Evolutionary conservation across 1,140 invertebrate genomes (phyloP).

Genomic region (Euborellia annulipes): DNA sequence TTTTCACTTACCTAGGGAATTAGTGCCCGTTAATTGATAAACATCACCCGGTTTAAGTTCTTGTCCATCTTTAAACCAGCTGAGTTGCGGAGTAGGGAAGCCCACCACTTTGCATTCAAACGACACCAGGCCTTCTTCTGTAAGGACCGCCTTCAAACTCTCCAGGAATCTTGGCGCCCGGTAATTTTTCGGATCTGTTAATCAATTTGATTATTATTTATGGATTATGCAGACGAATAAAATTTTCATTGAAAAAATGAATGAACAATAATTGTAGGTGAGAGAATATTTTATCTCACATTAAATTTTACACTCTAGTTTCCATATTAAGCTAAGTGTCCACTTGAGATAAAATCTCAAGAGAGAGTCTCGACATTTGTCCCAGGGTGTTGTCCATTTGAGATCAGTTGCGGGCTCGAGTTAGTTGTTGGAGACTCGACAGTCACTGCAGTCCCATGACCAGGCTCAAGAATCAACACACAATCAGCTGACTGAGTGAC

Average conservation of each 20-base stretch:
- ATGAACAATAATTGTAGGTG: constrained; percentile 7
- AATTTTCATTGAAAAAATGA: constrained; percentile 5
- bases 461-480: too few species aligned
- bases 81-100: constrained; percentile 66
- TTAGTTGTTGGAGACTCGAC: too few species aligned
- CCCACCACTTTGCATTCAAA: constrained; percentile 88
- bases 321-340: too few species aligned
- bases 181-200: constrained; percentile 73
- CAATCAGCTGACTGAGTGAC: too few species aligned
- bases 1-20: constrained; percentile 45
- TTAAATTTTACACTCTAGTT: too few species aligned
- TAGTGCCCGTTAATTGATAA: constrained; percentile 77
- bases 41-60: constrained; percentile 83
- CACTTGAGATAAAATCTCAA: too few species aligned
- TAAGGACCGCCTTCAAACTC: constrained; percentile 67
- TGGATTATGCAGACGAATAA: constrained; percentile 3
- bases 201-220: background rate
- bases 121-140: constrained; percentile 77
- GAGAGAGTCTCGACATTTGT: too few species aligned
- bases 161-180: constrained; percentile 78
- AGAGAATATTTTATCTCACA: constrained; percentile 8
- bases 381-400: too few species aligned
- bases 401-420: too few species aligned
- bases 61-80: constrained; percentile 83
- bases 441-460: too few species aligned